Evolutionary conservation across 2,888 invertebrate species (phyloP).

Genomic region (Acronicta alni): DNA sequence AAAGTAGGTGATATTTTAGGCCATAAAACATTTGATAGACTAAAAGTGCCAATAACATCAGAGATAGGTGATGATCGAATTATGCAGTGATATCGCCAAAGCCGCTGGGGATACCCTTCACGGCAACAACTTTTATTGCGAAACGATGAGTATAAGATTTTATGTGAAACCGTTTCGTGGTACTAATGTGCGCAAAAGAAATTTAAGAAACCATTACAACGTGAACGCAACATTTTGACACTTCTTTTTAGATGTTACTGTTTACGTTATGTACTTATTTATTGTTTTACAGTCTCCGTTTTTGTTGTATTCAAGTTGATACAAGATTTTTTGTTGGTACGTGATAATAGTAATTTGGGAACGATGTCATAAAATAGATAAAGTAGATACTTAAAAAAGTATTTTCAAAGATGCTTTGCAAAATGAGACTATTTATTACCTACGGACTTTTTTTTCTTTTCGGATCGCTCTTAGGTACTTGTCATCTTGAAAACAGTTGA

Average conservation of each 20-base stretch:
- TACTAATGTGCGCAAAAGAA: conserved; percentile 36
- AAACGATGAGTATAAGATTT: conserved; percentile 34
- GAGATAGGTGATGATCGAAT: conserved; percentile 26
- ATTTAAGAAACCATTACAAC: conserved; percentile 39
- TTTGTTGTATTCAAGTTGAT: not conserved
- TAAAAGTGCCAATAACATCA: conserved; percentile 33
- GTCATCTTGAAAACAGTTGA: too few relatives aligned
- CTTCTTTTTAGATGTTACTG: conserved; percentile 27
- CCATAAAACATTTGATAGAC: conserved; percentile 40
- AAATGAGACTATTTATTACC: too few relatives aligned
- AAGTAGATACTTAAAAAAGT: too few relatives aligned
- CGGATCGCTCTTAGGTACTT: too few relatives aligned
- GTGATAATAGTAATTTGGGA: too few relatives aligned
- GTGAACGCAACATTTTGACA: conserved; percentile 35
- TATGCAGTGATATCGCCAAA: conserved; percentile 34
- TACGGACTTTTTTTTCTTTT: too few relatives aligned
- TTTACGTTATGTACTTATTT: conserved; percentile 13
- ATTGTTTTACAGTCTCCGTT: not conserved
- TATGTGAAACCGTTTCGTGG: conserved; percentile 29
- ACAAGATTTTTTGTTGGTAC: not conserved
- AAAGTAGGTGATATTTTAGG: conserved; percentile 36
- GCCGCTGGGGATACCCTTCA: conserved; percentile 15
- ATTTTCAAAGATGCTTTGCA: too few relatives aligned
- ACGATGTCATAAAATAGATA: too few relatives aligned
- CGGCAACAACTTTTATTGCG: conserved; percentile 29